Base-by-base conservation (phyloP, 2,888 invertebrate species). In the Myopa tessellatipennis region DNA sequence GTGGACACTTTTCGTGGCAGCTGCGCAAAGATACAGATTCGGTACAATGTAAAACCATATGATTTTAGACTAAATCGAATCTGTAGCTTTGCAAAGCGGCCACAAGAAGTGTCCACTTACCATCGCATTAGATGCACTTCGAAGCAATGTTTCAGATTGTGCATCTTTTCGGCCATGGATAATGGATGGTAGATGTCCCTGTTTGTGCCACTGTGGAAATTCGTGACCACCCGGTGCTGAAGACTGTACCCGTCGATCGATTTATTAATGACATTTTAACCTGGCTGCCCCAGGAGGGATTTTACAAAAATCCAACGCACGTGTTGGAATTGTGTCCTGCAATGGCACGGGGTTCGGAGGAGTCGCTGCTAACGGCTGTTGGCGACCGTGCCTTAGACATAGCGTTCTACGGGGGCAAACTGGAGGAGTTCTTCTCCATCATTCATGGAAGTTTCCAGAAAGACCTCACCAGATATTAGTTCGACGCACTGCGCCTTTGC, bases 341-440 rank as follows among this genome's bases (percentile, higher is more conserved):
- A 40, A 55, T 14, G 36, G 91, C 91, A 26, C 2, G 26, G 26
- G 1, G 26, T 26, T 26, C 26, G 26, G 26, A 26, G 26, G 26
- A 26, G 26, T 26, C 2, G 26, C 26, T 26, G 26, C 26, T 26
- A 26, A 26, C 92, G 75, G 89, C 91, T 6, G 90, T 91, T 83
- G 90, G 26, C 90, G 76, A 36, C 12, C 10, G 3, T 61, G 84
- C 90, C 90, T 76, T 92, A 0, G 91, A 94, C 84, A 92, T 91
- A 85, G 95, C 95, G 3, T 96, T 93, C 86, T 95, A 96, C 87
- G 96, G 96, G 52, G 95, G 94, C 86, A 91, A 93, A 77, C 89
- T 95, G 80, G 95, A 95, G 86, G 94, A 95, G 86, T 95, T 96
- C 85, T 94, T 95, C 89, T 94, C 95, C 0, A 94, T 95, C 82